Base-by-base conservation (phyloP, 2,113 vertebrate genomes). In the Melanerpes formicivorus region DNA sequence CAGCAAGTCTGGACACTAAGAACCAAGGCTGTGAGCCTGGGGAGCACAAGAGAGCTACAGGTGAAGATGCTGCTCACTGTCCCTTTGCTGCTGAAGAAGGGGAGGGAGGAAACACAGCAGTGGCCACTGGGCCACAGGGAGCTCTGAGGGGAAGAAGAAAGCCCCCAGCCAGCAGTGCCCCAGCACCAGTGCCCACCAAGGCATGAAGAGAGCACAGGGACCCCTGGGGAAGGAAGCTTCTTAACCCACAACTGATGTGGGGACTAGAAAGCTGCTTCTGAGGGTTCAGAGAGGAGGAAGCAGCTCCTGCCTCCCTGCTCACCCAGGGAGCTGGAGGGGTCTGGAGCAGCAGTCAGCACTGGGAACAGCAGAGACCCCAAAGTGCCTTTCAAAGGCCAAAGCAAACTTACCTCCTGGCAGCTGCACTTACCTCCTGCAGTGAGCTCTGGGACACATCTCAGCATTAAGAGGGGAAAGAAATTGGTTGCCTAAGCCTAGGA, bases 361-460 rank as follows among this genome's bases (percentile, higher is more conserved):
- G 76, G 73, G 58, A 18, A 19, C 40, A 75, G 50, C 71, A 60
- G 11, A 40, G 19, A 83, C 22, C 0, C 22, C 65, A 29, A 72
- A 40, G 40, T 16, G 5, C 13, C 18, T 79, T 82, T 75, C 19
- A 34, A 67, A 79, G 50, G 10, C 50, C 65, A 73, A 67, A 62
- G 42, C 27, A 65, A 19, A 73, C 95, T 96, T 77, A 96, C 96
- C 91, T 90, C 4, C 29, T 46, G 40, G 64, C 40, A 86, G 76
- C 40, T 11, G 17, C 69, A 91, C 66, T 84, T 87, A 82, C 92
- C 91, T 92, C 86, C 59, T 46, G 77, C 77, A 55, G 66, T 3
- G 27, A 3, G 46, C 44, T 70, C 52, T 48, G 40, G 80, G 87
- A 89, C 7, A 13, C 86, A 74, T 62, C 56, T 44, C 7, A 25